phyloP scores from a whole-genome alignment of 2,797 vertebrate species.

The Pampus argenteus region DNA sequence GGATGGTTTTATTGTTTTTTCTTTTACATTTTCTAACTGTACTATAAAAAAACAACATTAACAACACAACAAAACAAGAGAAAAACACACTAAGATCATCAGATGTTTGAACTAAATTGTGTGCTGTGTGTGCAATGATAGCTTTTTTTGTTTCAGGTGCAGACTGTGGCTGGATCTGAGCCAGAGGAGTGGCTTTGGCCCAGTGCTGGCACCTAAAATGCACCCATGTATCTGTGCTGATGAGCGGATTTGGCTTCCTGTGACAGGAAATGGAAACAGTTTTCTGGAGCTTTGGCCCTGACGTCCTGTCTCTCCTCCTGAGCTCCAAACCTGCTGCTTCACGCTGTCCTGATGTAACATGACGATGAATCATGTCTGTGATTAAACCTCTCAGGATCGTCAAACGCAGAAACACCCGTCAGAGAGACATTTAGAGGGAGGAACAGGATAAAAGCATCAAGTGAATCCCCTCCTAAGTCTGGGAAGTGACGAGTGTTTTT shows the following conservation, averaged over 20 bases:
- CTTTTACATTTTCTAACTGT: not conserved
- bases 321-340: not conserved
- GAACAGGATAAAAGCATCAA: slow-evolving; percentile 25
- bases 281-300: not conserved
- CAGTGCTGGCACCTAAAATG: not conserved
- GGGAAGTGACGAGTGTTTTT: slow-evolving; percentile 12
- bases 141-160: not conserved
- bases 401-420: slow-evolving; percentile 11
- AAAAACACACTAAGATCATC: not conserved
- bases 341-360: not conserved
- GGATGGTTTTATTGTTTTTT: too few relatives aligned
- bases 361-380: not conserved
- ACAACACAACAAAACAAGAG: too few relatives aligned
- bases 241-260: not conserved
- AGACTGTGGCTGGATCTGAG: not conserved
- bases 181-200: not conserved
- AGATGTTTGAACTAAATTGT: too few relatives aligned
- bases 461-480: slow-evolving; percentile 13
- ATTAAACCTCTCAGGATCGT: slow-evolving; percentile 14
- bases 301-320: slow-evolving; percentile 2
- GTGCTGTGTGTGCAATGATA: too few relatives aligned
- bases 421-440: slow-evolving; percentile 21
- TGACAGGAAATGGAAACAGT: not conserved
- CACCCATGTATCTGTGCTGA: not conserved
- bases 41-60: not conserved